Base-by-base conservation (phyloP, 1,140 invertebrate genomes). In the Trachelipus rathkii region DNA sequence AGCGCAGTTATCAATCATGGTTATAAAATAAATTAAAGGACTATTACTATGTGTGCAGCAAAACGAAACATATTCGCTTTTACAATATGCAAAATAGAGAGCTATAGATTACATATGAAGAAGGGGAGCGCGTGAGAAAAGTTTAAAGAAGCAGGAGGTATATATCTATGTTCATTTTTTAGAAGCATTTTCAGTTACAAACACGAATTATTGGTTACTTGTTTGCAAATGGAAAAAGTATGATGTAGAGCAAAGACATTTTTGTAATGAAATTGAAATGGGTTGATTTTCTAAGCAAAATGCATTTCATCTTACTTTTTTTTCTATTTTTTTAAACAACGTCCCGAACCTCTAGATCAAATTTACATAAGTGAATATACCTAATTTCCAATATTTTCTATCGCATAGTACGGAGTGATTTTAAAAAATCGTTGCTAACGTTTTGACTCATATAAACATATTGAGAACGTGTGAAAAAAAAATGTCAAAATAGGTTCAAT, bases 41-140 rank as follows among this genome's bases (percentile, higher is more conserved):
- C 11, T 19, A 60, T 60, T 60, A 33, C 33, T 33, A 33, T 19
- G 50, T 19, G 50, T 15, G 50, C 19, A 15, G 19, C 11, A 60
- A 60, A 19, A 19, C 11, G 50, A 15, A 15, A 60, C 19, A 60
- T 13, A 60, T 13, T 60, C 19, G 50, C 50, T 15, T 60, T 13
- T 60, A 60, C 19, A 60, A 60, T 60, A 60, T 60, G 50, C 11
- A 15, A 60, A 19, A 60, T 60, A 60, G 50, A 60, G 8, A 60
- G 50, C 50, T 19, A 60, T 60, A 60, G 50, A 60, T 60, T 60
- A 60, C 11, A 15, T 60, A 60, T 60, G 50, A 60, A 60, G 50
- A 60, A 60, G 33, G 6, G 33, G 33, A 33, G 33, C 33, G 50
- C 50, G 19, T 19, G 50, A 60, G 50, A 3, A 15, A 19, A 15